A percentile compares a stretch with the other conserved stretches of the same genome.
phyloP scores from a whole-genome alignment of 2,888 invertebrate genomes.

The Belgica antarctica region DNA sequence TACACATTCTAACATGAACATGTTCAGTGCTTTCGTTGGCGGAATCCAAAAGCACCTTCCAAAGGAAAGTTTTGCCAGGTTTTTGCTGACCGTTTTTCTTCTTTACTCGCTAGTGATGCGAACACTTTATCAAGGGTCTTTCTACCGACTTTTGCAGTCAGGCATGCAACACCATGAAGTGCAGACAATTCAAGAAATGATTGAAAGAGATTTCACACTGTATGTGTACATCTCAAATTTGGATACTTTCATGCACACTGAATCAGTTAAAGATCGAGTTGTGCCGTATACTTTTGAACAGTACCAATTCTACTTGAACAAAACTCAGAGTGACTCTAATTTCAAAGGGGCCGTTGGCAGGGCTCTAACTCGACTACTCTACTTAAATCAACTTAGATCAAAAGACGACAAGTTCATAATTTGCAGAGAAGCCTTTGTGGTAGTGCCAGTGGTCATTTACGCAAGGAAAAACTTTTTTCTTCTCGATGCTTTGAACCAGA shows the following conservation, averaged over 20 bases:
- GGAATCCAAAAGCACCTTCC: not conserved
- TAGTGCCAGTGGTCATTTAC: slow-evolving; percentile 12
- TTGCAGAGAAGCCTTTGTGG: slow-evolving; percentile 1
- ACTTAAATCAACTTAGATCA: not conserved
- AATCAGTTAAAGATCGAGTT: not conserved
- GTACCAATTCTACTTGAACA: not conserved
- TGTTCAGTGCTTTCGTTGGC: not conserved
- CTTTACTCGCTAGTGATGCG: slow-evolving; percentile 6
- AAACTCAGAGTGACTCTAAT: not conserved
- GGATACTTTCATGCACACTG: not conserved
- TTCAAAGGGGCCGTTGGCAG: slow-evolving; percentile 22
- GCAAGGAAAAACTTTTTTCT: slow-evolving; percentile 4
- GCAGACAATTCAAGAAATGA: slow-evolving; percentile 10
- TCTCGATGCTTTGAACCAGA: not conserved
- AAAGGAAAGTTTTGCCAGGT: not conserved
- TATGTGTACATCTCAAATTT: not conserved
- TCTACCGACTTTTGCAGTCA: not conserved
- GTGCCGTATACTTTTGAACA: not conserved
- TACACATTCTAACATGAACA: not conserved
- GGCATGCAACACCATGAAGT: not conserved
- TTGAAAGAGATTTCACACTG: not conserved
- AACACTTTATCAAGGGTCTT: slow-evolving; percentile 6
- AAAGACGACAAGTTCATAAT: not conserved
- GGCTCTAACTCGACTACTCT: not conserved
- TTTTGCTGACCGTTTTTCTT: not conserved